Evolutionary conservation across 2,888 invertebrate species (phyloP), one percentile per base, ranked within the genome.

Genomic region (Oligia fasciuncula): DNA sequence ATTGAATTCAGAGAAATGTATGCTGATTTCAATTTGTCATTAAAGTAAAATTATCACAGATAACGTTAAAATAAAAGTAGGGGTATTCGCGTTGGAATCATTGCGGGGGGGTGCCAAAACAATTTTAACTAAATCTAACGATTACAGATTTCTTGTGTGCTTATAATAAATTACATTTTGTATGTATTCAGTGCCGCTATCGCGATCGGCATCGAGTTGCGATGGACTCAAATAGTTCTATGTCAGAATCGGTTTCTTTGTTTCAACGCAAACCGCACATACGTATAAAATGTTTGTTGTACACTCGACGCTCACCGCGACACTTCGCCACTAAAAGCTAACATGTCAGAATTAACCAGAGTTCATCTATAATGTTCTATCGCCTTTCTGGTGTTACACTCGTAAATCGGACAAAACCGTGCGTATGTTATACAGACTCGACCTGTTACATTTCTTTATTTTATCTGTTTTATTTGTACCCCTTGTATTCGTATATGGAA

Each of bases 21-120:
- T 81, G 89, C 88, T 90, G 92, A 92, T 91, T 91, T 91, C 88
- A 91, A 93, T 92, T 93, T 91, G 90, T 92, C 93, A 93, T 94
- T 94, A 95, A 94, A 95, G 93, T 94, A 95, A 94, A 95, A 95
- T 94, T 95, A 96, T 96, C 96, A 96, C 96, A 96, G 96, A 95
- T 94, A 96, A 95, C 92, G 92, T 94, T 94, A 95, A 95, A 95
- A 94, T 95, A 94, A 95, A 94, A 93, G 90, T 91, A 93, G 92
- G 92, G 91, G 91, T 92, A 91, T 90, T 92, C 89, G 90, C 91
- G 91, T 91, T 89, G 92, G 90, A 91, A 92, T 91, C 87, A 90
- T 92, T 92, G 93, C 91, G 86, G 92, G 89, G 89, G 90, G 88
- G 87, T 92, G 91, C 90, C 90, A 92, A 91, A 92, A 91, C 90